Conservation (phyloP, 2,888 invertebrate genomes). For the Dioctria rufipes region DNA sequence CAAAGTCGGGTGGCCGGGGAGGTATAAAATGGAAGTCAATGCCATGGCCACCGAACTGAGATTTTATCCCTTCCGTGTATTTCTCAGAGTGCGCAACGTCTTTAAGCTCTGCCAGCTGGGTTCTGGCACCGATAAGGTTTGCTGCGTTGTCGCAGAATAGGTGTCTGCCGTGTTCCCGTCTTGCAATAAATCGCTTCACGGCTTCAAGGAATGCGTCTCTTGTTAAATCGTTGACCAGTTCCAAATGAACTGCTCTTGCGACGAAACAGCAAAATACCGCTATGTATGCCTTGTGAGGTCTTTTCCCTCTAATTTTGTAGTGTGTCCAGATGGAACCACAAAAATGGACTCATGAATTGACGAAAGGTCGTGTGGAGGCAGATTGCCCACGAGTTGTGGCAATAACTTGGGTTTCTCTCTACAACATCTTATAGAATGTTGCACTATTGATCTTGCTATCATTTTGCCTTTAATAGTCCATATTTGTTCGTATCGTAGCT, state of each 20-base stretch:
- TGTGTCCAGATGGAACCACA: slow-evolving; percentile 54
- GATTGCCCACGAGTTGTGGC: slow-evolving; percentile 62
- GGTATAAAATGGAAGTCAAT: slow-evolving; percentile 16
- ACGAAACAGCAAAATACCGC: slow-evolving; percentile 57
- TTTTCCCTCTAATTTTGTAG: too few relatives aligned
- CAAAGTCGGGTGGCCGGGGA: slow-evolving; percentile 6
- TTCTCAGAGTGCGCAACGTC: neutral
- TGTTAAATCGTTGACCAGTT: slow-evolving; percentile 41
- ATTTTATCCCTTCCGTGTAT: neutral
- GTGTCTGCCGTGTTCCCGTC: slow-evolving; percentile 31
- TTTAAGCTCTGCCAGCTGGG: slow-evolving; percentile 12
- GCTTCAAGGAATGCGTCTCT: slow-evolving; percentile 56
- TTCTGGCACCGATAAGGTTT: slow-evolving; percentile 47
- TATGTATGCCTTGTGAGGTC: slow-evolving; percentile 54
- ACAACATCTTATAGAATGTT: slow-evolving; percentile 58
- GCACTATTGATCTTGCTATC: slow-evolving; percentile 55
- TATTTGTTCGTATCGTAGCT: slow-evolving; percentile 56
- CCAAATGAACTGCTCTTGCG: slow-evolving; percentile 57
- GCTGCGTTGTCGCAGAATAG: slow-evolving; percentile 41
- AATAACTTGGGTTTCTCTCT: slow-evolving; percentile 54
- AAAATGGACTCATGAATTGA: slow-evolving; percentile 54
- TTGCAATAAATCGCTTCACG: slow-evolving; percentile 53
- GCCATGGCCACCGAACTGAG: neutral
- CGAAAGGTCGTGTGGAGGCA: slow-evolving; percentile 60
- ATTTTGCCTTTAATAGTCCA: slow-evolving; percentile 60